Evolutionary conservation across 2,888 invertebrate species (phyloP), one percentile per base, ranked within the genome.

Genomic region (Uloborus plumipes): DNA sequence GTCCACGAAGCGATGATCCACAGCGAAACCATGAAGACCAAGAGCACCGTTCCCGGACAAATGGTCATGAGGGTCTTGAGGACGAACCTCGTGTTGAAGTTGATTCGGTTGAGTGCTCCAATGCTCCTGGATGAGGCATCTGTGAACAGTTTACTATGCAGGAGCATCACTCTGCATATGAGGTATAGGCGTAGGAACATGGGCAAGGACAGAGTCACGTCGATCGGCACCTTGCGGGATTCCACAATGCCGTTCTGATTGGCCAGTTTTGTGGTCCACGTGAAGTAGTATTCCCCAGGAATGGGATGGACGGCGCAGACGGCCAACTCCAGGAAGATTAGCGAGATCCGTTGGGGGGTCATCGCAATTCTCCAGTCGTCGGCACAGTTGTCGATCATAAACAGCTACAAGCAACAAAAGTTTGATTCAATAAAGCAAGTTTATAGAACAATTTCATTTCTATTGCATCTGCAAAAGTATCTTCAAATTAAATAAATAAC

Each of bases 1-100:
- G 98, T 97, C 99, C 99, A 99, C 88, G 97, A 98, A 86, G 99
- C 99, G 88, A 99, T 98, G 90, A 99, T 97, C 99, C 99, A 99
- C 85, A 99, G 91, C 13, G 98, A 98, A 86, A 99, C 97, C 95
- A 99, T 99, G 92, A 99, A 98, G 87, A 99, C 98, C 88, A 99
- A 92, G 88, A 99, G 93, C 87, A 99, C 98, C 93, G 98, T 90
- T 93, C 99, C 90, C 75, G 99, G 99, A 90, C 99, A 99, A 90
- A 99, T 98, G 89, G 99, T 99, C 99, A 99, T 99, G 87, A 99
- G 92, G 85, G 99, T 99, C 91, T 98, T 98, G 89, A 98, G 92
- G 88, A 98, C 97, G 91, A 96, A 98, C 84, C 91, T 94, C 90
- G 98, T 98, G 86, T 91, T 91, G 93, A 99, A 99, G 92, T 98